A percentile compares a stretch with the other conserved stretches of the same genome.
phyloP scores from a whole-genome alignment of 2,888 invertebrate species.

The Vandiemenella viatica region DNA sequence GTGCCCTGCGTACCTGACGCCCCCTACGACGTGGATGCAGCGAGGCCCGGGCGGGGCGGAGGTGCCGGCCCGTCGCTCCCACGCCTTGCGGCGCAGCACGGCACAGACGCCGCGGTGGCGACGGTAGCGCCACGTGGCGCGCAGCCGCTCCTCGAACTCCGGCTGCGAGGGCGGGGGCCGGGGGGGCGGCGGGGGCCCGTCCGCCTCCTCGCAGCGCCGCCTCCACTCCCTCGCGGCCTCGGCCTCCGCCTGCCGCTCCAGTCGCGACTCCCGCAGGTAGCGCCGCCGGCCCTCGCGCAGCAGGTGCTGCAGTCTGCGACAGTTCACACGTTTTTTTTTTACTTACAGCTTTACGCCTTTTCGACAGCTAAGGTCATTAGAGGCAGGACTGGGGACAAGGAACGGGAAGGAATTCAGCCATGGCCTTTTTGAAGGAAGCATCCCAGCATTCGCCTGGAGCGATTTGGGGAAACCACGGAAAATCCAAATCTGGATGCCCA shows the following conservation, averaged over 20 bases:
- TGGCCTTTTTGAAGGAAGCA: too few species aligned
- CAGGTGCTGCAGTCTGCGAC: background rate
- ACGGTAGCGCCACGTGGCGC: background rate
- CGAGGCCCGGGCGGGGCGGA: background rate
- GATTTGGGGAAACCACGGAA: too few species aligned
- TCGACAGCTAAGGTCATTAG: too few species aligned
- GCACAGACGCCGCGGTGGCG: background rate
- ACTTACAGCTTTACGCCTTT: too few species aligned
- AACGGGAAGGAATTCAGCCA: too few species aligned
- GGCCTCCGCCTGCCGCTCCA: background rate
- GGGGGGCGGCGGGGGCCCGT: background rate
- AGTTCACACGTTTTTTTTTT: too few species aligned
- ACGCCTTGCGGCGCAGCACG: background rate
- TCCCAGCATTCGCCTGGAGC: too few species aligned
- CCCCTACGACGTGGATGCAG: background rate
- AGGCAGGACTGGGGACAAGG: too few species aligned
- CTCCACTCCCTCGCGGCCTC: background rate
- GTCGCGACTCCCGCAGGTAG: background rate
- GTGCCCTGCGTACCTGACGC: too few species aligned
- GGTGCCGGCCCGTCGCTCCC: background rate
- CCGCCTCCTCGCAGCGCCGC: background rate
- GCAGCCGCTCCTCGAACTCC: background rate
- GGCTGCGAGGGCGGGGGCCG: background rate
- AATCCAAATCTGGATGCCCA: too few species aligned
- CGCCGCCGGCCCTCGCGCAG: background rate